phyloP scores from a whole-genome alignment of 2,797 vertebrate species.

The Manis javanica region DNA sequence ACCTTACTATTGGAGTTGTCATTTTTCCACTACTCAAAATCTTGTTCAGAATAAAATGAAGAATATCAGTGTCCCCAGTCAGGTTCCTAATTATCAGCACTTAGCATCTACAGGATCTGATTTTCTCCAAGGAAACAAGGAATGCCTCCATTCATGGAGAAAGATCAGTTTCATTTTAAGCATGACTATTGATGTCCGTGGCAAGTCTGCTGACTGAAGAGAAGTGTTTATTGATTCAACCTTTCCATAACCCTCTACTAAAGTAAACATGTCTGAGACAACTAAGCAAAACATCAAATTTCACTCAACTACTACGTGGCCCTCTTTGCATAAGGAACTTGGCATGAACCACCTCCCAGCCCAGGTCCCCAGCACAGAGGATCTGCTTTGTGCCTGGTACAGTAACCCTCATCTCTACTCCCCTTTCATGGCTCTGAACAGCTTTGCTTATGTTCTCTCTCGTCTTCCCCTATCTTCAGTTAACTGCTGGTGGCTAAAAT shows the following conservation, averaged over 20 bases:
- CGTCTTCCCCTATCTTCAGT: neutral
- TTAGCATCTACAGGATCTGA: neutral
- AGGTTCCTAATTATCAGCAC: neutral
- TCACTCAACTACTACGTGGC: constrained; percentile 79
- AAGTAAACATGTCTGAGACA: constrained; percentile 81
- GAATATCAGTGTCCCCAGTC: neutral
- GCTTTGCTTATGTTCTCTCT: neutral
- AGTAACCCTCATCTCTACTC: neutral
- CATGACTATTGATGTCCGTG: constrained; percentile 58
- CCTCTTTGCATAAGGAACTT: constrained; percentile 72
- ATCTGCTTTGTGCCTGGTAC: neutral
- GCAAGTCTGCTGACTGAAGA: constrained; percentile 73
- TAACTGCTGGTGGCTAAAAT: neutral
- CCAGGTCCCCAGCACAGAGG: neutral
- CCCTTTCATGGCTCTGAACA: neutral
- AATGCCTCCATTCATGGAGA: constrained; percentile 47
- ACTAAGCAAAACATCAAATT: constrained; percentile 81
- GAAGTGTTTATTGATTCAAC: constrained; percentile 83
- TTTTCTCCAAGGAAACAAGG: constrained; percentile 17
- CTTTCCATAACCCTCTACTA: constrained; percentile 80
- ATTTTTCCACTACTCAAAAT: neutral
- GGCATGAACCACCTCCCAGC: constrained; percentile 10
- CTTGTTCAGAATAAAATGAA: neutral
- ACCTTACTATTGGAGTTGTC: neutral
- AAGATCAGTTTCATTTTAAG: constrained; percentile 50